Percentiles rank a stretch among this genome's conserved stretches.
Evolutionary conservation across 35 echinoderm and acorn worm species (phyloP).

Genomic region (Lytechinus variegatus): DNA sequence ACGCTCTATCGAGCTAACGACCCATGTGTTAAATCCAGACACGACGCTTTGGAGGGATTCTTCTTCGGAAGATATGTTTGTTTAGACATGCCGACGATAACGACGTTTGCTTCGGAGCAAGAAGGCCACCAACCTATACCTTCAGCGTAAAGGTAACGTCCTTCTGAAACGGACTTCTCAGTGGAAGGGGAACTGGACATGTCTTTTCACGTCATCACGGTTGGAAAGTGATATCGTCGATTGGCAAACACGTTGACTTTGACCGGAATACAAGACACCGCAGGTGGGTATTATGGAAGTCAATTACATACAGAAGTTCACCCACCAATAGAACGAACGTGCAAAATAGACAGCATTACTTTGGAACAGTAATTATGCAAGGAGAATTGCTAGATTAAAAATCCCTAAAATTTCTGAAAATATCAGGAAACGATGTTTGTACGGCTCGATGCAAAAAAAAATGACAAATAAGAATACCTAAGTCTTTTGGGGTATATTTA

Average conservation of each 20-base stretch:
- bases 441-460: too few species aligned
- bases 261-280: not conserved
- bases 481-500: too few species aligned
- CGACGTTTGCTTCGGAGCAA: not conserved
- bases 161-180: not conserved
- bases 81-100: not conserved
- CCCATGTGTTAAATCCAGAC: not conserved
- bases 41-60: not conserved
- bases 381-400: too few species aligned
- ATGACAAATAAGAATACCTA: too few species aligned
- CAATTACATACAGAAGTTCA: too few species aligned
- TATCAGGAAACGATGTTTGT: too few species aligned
- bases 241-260: not conserved
- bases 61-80: not conserved
- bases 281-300: not conserved
- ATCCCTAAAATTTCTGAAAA: too few species aligned
- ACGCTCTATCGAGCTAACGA: not conserved
- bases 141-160: too few species aligned
- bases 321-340: too few species aligned
- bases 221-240: not conserved
- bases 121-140: too few species aligned
- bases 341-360: too few species aligned
- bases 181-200: not conserved
- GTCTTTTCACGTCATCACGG: not conserved
- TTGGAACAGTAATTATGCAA: too few species aligned